phyloP scores from a whole-genome alignment of 2,113 vertebrate genomes.

The Channa maculata region DNA sequence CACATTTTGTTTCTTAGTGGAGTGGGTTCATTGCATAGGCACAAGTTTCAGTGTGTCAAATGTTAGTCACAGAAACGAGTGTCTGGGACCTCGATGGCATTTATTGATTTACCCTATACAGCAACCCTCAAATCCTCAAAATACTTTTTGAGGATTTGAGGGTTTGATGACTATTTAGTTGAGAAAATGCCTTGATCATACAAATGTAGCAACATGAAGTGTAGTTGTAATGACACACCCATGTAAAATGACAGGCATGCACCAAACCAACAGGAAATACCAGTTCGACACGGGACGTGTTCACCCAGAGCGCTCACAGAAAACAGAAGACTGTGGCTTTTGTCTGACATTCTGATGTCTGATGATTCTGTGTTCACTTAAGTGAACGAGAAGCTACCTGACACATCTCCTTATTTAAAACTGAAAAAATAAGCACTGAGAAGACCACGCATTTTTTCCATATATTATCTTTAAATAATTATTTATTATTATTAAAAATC shows the following conservation, averaged over 20 bases:
- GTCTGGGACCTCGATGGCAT: neutral
- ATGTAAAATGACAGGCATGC: conserved; percentile 30
- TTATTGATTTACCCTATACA: neutral
- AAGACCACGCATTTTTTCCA: no score
- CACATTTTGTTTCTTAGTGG: neutral
- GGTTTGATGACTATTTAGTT: neutral
- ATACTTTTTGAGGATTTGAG: no score
- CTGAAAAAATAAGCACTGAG: no score
- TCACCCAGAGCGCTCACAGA: neutral
- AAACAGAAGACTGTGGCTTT: conserved; percentile 4
- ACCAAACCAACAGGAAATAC: conserved; percentile 74
- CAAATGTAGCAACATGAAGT: conserved; percentile 3
- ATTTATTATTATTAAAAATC: no score
- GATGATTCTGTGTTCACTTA: neutral
- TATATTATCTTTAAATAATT: no score
- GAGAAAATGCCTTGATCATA: neutral
- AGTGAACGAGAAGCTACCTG: neutral
- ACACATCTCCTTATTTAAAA: neutral
- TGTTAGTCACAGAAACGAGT: neutral
- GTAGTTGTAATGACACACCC: conserved; percentile 46
- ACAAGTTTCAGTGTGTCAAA: neutral
- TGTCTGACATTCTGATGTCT: no score
- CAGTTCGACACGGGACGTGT: conserved; percentile 13
- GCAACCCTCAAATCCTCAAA: no score
- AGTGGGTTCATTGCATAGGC: no score